A percentile compares a stretch with the other conserved stretches of the same genome.
phyloP scores from a whole-genome alignment of 2,888 invertebrate genomes.

The Torymus tubicola region DNA sequence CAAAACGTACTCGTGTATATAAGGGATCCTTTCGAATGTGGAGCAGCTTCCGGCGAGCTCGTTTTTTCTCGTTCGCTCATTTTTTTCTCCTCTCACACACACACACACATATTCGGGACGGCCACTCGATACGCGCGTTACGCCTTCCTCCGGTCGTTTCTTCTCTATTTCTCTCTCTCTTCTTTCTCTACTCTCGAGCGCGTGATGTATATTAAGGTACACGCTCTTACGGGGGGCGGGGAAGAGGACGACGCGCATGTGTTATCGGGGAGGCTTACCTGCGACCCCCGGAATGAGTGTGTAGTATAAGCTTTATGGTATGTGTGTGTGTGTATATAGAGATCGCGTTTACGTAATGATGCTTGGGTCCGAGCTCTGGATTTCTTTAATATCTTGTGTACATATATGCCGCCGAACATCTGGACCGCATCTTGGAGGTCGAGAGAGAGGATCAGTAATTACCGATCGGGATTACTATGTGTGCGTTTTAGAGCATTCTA shows the following conservation, averaged over 20 bases:
- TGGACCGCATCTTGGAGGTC: background rate
- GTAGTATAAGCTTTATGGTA: background rate
- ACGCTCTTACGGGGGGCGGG: conserved; percentile 15
- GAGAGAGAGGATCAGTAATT: too few relatives aligned
- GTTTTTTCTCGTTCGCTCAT: background rate
- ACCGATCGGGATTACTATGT: too few relatives aligned
- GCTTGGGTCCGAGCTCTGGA: conserved; percentile 1
- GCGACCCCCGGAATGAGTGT: background rate
- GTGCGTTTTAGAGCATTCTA: too few relatives aligned
- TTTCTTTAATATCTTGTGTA: conserved; percentile 23
- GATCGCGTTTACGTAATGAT: background rate
- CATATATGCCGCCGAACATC: background rate
- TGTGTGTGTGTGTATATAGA: background rate
- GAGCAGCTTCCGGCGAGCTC: conserved; percentile 37
- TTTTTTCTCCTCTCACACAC: background rate
- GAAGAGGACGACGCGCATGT: background rate
- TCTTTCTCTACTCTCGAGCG: too few relatives aligned
- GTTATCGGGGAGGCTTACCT: conserved; percentile 24
- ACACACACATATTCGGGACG: background rate
- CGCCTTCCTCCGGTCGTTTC: conserved; percentile 37
- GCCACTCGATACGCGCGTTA: conserved; percentile 42
- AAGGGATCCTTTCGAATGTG: conserved; percentile 29
- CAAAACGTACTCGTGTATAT: background rate
- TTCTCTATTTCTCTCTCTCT: too few relatives aligned
- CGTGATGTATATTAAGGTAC: too few relatives aligned